A percentile compares a stretch with the other conserved stretches of the same genome.
These are phyloP conservation scores for Gavia stellata DNA, from an alignment of 2,113 vertebrate species.

Conservation along the genomic window DNA sequence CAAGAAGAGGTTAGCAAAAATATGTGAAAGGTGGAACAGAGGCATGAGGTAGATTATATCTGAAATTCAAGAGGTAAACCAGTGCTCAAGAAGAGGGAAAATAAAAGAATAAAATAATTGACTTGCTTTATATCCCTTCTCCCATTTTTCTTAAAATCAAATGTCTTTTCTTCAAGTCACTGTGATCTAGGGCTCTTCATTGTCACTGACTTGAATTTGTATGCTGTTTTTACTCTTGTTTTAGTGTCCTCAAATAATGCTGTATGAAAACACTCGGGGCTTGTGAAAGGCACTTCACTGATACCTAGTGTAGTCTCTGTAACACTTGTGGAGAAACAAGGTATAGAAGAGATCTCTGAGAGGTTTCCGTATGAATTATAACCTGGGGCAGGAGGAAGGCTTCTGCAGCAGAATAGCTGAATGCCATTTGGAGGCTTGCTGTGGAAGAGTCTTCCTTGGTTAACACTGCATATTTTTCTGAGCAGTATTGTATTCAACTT, in stretches of 20 bases:
- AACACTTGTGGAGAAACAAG: background rate
- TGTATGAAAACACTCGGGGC: background rate
- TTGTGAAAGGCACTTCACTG: background rate
- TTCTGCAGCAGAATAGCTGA: background rate
- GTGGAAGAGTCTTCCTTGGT: background rate
- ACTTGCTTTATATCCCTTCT: background rate
- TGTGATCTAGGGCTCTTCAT: background rate
- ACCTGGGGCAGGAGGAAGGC: background rate
- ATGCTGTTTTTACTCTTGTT: background rate
- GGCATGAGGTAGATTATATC: background rate
- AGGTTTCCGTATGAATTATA: background rate
- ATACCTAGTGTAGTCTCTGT: background rate
- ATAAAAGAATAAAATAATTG: background rate
- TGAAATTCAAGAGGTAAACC: background rate
- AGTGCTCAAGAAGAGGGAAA: background rate
- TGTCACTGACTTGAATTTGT: background rate
- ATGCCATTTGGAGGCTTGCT: background rate
- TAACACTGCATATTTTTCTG: background rate
- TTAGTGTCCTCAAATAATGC: background rate
- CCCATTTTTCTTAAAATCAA: background rate
- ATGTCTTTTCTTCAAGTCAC: background rate
- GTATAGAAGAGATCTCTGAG: background rate
- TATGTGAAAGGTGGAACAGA: background rate
- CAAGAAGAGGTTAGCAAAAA: background rate
- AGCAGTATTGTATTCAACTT: background rate